Base-by-base conservation (phyloP, 2,113 vertebrate species). In the Pelobates fuscus region DNA sequence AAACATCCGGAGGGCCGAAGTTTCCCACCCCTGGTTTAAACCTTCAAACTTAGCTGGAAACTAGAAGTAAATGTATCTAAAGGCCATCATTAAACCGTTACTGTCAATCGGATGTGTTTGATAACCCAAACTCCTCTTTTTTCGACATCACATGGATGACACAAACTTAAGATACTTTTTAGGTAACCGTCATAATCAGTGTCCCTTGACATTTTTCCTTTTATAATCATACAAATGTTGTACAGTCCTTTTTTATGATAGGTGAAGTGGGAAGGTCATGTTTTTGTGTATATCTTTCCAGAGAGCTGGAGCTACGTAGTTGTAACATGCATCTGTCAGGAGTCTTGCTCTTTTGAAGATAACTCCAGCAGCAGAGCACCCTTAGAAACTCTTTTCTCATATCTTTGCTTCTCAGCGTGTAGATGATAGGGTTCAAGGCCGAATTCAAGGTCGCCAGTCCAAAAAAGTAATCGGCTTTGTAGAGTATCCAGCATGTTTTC, bases 401-500 rank as follows among this genome's bases (percentile, higher is more conserved):
- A 85, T 99, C 97, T 80, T 93, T 93, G 86, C 97, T 98, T 37
- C 96, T 84, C 82, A 96, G 81, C 0, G 94, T 95, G 82, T 98
- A 99, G 79, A 99, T 99, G 64, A 98, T 68, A 0, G 97, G 97
- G 86, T 99, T 99, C 72, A 97, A 92, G 0, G 94, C 90, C 0
- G 96, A 98, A 88, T 99, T 99, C 82, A 98, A 86, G 0, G 94
- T 93, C 83, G 97, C 94, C 0, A 98, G 88, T 49, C 93, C 90
- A 17, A 99, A 98, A 76, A 98, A 96, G 2, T 94, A 92, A 0
- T 92, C 86, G 2, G 95, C 93, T 7, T 94, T 84, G 67, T 86
- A 88, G 3, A 98, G 92, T 43, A 96, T 49, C 0, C 91, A 81
- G 72, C 96, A 98, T 2, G 81, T 71, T 0, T 81, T 83, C 71